A percentile compares a stretch with the other conserved stretches of the same genome.
Evolutionary conservation across 2,113 vertebrate genomes (phyloP).

Genomic region (Solenodon paradoxus): DNA sequence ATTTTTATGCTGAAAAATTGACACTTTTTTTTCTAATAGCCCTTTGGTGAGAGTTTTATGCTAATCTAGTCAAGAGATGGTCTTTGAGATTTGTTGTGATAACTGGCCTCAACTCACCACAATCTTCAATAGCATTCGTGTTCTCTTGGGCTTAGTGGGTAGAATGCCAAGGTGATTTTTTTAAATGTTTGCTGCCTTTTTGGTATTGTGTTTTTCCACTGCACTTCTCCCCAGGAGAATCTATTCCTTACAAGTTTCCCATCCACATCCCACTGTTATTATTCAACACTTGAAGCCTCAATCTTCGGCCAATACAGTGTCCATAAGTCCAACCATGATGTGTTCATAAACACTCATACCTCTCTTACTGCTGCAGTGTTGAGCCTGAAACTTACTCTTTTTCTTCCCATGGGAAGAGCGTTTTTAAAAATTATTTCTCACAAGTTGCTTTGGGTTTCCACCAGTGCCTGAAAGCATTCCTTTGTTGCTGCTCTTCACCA

Average conservation of each 20-base stretch:
- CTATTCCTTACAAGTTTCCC: not conserved
- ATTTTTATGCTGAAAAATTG: not conserved
- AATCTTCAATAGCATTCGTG: not conserved
- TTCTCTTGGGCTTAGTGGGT: not conserved
- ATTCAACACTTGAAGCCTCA: not conserved
- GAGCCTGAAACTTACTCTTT: not conserved
- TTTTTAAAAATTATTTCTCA: not conserved
- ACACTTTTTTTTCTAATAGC: not conserved
- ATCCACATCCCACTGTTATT: not conserved
- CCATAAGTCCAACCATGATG: not conserved
- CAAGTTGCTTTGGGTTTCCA: not conserved
- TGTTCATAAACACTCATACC: not conserved
- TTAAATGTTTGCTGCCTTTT: not conserved
- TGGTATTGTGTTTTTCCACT: not conserved
- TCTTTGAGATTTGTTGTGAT: not conserved
- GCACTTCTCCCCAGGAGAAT: not conserved
- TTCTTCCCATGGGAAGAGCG: not conserved
- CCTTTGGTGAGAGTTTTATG: not conserved
- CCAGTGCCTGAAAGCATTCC: not conserved
- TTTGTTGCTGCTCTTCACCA: not conserved
- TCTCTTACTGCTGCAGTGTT: not conserved
- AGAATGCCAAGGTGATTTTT: not conserved
- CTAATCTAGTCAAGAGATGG: not conserved
- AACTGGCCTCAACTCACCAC: not conserved
- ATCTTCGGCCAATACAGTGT: not conserved